A percentile compares a stretch with the other conserved stretches of the same genome.
phyloP scores from a whole-genome alignment of 2,797 vertebrate genomes.

The Tapera naevia region DNA sequence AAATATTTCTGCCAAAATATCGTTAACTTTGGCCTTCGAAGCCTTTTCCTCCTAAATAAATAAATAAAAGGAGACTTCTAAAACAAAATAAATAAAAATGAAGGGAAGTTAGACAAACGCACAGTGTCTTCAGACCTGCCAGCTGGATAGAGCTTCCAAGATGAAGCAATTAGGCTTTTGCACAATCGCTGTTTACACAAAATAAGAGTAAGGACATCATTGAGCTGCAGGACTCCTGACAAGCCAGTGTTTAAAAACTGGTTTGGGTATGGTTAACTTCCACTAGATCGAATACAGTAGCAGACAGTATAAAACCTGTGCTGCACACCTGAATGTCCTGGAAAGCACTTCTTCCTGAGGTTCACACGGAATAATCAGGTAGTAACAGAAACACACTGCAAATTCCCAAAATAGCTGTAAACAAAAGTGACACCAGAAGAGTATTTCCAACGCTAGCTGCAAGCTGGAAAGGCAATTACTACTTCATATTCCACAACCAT shows the following conservation, averaged over 20 bases:
- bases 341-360: not conserved
- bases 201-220: not conserved
- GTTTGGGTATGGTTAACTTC: no score
- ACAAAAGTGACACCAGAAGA: not conserved
- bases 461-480: not conserved
- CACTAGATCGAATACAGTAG: no score
- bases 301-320: no score
- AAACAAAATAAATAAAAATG: not conserved
- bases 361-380: not conserved
- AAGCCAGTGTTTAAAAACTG: no score
- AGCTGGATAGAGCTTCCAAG: not conserved
- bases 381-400: not conserved
- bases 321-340: not conserved
- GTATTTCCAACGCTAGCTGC: not conserved
- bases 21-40: constrained; percentile 95
- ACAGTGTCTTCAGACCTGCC: not conserved
- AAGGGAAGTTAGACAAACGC: not conserved
- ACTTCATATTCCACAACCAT: not conserved
- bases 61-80: not conserved
- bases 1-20: constrained; percentile 97
- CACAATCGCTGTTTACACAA: not conserved
- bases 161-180: not conserved
- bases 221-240: not conserved
- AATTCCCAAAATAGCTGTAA: not conserved
- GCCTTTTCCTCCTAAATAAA: constrained; percentile 89